phyloP scores from a whole-genome alignment of 2,113 vertebrate species.

The Taurulus bubalis region DNA sequence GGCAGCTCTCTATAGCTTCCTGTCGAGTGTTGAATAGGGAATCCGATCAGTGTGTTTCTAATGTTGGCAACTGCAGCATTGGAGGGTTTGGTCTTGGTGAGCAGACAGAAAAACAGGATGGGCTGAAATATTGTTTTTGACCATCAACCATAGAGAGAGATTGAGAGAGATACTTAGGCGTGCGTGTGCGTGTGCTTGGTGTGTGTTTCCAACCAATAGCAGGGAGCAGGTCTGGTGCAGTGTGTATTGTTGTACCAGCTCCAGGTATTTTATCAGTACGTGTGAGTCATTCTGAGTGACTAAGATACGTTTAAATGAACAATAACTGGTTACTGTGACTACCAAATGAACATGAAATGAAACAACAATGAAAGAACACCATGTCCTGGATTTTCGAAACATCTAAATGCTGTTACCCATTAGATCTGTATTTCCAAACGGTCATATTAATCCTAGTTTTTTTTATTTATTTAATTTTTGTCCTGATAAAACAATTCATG shows the following conservation, averaged over 20 bases:
- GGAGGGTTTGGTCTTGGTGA: constrained; percentile 47
- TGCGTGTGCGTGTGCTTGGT: not conserved
- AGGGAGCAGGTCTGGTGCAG: not conserved
- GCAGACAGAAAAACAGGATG: constrained; percentile 60
- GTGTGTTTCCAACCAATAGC: not conserved
- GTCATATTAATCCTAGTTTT: constrained; percentile 4
- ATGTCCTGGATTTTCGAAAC: not conserved
- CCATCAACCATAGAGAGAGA: not conserved
- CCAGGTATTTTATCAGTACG: not conserved
- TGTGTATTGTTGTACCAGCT: not conserved
- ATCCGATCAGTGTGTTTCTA: constrained; percentile 23
- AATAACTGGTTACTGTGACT: not conserved
- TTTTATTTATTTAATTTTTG: constrained; percentile 9
- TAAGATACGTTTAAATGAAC: not conserved
- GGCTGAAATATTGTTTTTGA: constrained; percentile 46
- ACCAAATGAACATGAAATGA: not conserved
- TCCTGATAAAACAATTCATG: not conserved
- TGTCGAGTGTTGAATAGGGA: constrained; percentile 3
- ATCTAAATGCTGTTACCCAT: not conserved
- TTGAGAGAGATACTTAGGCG: not conserved
- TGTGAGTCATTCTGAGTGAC: not conserved
- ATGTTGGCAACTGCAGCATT: constrained; percentile 33
- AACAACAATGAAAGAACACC: not conserved
- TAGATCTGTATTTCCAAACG: not conserved
- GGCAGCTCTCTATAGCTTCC: constrained; percentile 15